Evolutionary conservation across 2,113 vertebrate species (phyloP).

Genomic region (Percopsis transmontana): DNA sequence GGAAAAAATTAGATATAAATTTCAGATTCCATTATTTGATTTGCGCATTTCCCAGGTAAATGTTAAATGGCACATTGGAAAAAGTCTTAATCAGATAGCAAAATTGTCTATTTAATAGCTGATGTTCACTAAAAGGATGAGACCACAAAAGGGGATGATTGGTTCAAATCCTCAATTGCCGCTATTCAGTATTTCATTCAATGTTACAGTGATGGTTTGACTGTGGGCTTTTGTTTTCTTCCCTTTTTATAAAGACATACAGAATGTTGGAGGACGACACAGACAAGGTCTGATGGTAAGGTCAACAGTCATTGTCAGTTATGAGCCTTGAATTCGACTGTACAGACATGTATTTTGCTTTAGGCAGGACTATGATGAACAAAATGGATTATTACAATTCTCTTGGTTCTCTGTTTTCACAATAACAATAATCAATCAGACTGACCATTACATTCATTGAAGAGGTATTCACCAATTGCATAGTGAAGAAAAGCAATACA

Average conservation of each 20-base stretch:
- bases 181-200: slow-evolving; percentile 8
- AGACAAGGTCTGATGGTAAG: slow-evolving; percentile 91
- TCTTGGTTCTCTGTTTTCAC: too few species aligned
- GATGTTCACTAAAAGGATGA: slow-evolving; percentile 19
- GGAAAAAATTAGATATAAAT: slow-evolving; percentile 2
- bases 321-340: too few species aligned
- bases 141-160: slow-evolving; percentile 7
- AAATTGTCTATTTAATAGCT: background rate
- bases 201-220: slow-evolving; percentile 15
- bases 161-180: slow-evolving; percentile 4
- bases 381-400: too few species aligned
- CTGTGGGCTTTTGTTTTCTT: slow-evolving; percentile 6
- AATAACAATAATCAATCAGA: too few species aligned
- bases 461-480: too few species aligned
- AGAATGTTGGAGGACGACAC: slow-evolving; percentile 82
- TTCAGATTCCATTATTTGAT: slow-evolving; percentile 12
- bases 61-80: slow-evolving; percentile 13
- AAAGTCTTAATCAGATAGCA: background rate
- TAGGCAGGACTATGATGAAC: too few species aligned
- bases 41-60: slow-evolving; percentile 16
- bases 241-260: slow-evolving; percentile 78
- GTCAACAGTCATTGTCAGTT: background rate
- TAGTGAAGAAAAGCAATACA: too few species aligned
- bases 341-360: too few species aligned
- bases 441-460: too few species aligned